phyloP scores from a whole-genome alignment of 2,797 vertebrate genomes.

The Iguana delicatissima region DNA sequence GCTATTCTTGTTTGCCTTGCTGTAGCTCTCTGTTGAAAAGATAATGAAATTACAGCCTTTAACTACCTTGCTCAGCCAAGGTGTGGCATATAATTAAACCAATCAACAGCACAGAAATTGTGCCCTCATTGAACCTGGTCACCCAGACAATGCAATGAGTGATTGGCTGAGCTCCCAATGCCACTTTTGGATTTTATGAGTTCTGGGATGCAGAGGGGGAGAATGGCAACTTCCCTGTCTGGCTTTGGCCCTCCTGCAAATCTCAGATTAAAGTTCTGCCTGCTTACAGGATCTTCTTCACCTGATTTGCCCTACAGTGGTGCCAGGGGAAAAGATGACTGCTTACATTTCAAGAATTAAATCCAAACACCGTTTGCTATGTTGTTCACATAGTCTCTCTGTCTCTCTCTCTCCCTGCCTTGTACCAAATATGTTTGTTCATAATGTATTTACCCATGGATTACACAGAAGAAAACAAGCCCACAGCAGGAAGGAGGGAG shows the following conservation, averaged over 20 bases:
- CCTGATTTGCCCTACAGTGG: neutral
- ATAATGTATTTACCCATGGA: conserved; percentile 57
- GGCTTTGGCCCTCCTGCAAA: too few relatives aligned
- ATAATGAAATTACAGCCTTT: too few relatives aligned
- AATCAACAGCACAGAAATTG: neutral
- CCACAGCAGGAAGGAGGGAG: conserved; percentile 28
- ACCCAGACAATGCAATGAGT: neutral
- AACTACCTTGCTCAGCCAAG: neutral
- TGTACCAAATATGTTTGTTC: neutral
- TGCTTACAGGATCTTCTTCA: neutral
- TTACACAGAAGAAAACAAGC: conserved; percentile 64
- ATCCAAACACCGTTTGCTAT: neutral
- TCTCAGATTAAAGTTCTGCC: neutral
- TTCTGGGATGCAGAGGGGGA: too few relatives aligned
- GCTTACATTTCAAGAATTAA: conserved; percentile 1
- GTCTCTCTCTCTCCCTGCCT: neutral
- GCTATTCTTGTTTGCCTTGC: too few relatives aligned
- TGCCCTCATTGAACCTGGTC: neutral
- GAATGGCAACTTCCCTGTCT: neutral
- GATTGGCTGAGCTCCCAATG: neutral
- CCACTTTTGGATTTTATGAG: neutral
- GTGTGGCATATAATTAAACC: too few relatives aligned
- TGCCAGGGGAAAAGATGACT: neutral
- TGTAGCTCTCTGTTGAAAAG: too few relatives aligned
- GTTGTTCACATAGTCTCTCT: neutral